These are phyloP conservation scores for Heliothis virescens DNA, from an alignment of 1,140 invertebrate genomes.

Conservation along the genomic window DNA sequence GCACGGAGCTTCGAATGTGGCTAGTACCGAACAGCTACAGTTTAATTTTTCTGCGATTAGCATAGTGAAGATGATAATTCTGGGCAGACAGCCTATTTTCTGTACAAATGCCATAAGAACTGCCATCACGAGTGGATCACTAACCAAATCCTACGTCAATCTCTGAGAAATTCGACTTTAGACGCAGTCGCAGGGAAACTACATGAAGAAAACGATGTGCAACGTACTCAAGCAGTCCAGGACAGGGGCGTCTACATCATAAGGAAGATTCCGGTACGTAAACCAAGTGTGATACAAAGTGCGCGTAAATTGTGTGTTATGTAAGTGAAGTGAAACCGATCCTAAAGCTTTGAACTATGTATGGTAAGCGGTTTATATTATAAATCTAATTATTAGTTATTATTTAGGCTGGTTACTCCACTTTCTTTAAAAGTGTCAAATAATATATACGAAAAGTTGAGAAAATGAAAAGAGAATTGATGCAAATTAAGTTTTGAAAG, in stretches of 20 bases:
- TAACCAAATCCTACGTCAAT: background rate
- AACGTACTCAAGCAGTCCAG: background rate
- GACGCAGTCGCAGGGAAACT: background rate
- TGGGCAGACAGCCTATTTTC: background rate
- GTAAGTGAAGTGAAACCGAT: background rate
- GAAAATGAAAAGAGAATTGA: background rate
- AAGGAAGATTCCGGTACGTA: background rate
- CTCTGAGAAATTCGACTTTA: background rate
- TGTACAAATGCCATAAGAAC: slow-evolving; percentile 8
- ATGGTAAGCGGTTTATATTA: background rate
- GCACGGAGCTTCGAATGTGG: slow-evolving; percentile 9
- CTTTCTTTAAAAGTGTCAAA: background rate
- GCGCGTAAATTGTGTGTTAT: background rate
- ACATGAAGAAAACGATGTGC: background rate
- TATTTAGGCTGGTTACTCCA: background rate
- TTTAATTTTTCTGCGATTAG: background rate
- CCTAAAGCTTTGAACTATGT: background rate
- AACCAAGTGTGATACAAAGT: background rate
- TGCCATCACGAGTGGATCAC: background rate
- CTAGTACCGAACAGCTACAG: background rate
- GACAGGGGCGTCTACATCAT: background rate
- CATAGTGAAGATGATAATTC: background rate
- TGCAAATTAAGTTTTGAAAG: background rate
- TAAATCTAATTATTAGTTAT: background rate
- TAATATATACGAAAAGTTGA: slow-evolving; percentile 1